A percentile compares a stretch with the other conserved stretches of the same genome.
These are phyloP conservation scores for Calliphora vicina DNA, from an alignment of 1,140 invertebrate species.

Conservation along the genomic window DNA sequence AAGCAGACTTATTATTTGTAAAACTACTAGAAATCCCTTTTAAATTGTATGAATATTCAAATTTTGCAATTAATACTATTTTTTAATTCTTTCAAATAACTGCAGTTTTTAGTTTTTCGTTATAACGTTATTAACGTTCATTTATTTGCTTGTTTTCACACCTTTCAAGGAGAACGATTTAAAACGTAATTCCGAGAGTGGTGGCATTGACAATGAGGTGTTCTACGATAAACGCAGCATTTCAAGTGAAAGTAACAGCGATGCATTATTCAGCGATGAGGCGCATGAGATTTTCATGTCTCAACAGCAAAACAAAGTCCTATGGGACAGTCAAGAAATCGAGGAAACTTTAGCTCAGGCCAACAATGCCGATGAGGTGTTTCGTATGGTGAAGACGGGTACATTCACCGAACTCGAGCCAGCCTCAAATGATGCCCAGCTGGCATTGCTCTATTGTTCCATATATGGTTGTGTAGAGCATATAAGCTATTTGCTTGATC, in stretches of 20 bases:
- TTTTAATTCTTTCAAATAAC: too few species aligned
- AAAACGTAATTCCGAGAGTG: constrained; percentile 59
- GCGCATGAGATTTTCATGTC: constrained; percentile 53
- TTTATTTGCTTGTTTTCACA: constrained; percentile 10
- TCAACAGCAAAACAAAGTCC: constrained; percentile 59
- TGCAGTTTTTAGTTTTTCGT: too few species aligned
- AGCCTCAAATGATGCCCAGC: constrained; percentile 52
- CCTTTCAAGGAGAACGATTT: constrained; percentile 57
- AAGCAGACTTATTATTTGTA: too few species aligned
- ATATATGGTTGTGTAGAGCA: constrained; percentile 53
- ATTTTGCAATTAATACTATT: too few species aligned
- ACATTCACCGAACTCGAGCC: constrained; percentile 44
- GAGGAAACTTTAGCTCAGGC: constrained; percentile 62
- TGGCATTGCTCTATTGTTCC: constrained; percentile 52
- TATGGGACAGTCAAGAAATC: constrained; percentile 63
- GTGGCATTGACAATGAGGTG: constrained; percentile 49
- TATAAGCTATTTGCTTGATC: constrained; percentile 48
- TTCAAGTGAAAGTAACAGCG: constrained; percentile 64
- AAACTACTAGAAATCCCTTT: too few species aligned
- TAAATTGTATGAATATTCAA: too few species aligned
- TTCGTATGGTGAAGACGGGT: constrained; percentile 64
- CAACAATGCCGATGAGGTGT: constrained; percentile 65
- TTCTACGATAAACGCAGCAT: constrained; percentile 62
- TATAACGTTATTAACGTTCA: too few species aligned
- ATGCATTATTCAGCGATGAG: constrained; percentile 60